Conservation (phyloP, 1,140 invertebrate species). For the Cepaea nemoralis region DNA sequence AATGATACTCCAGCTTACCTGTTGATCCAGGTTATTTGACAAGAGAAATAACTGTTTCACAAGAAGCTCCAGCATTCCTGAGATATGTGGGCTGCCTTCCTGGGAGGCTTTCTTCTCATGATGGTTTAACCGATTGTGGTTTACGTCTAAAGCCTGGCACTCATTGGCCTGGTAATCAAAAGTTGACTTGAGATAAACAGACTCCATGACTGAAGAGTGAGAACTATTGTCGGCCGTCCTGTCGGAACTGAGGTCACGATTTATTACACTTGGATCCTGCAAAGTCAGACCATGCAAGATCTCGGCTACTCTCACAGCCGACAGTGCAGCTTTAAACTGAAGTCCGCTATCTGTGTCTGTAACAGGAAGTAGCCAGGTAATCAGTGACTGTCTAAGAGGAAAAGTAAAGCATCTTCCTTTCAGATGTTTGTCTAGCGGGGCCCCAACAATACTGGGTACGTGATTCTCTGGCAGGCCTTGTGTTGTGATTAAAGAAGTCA, state of each 20-base stretch:
- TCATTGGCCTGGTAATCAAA: not conserved
- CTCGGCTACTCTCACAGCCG: not conserved
- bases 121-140: not conserved
- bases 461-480: constrained; percentile 51
- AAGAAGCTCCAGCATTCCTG: not conserved
- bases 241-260: not conserved
- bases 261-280: not conserved
- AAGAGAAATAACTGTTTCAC: not conserved
- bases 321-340: not conserved
- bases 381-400: constrained; percentile 49
- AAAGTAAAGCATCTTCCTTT: constrained; percentile 20
- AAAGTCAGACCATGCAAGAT: constrained; percentile 9
- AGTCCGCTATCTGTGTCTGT: not conserved
- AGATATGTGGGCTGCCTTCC: not conserved
- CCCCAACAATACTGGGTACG: constrained; percentile 48
- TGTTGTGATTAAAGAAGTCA: constrained; percentile 36
- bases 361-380: constrained; percentile 49
- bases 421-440: constrained; percentile 5
- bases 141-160: not conserved
- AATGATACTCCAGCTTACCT: not conserved
- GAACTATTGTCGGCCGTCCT: not conserved
- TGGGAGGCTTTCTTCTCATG: not conserved
- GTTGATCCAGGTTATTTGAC: not conserved
- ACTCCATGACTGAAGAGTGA: not conserved
- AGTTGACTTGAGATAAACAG: not conserved